These are phyloP conservation scores for Ephialtes manifestator DNA, from an alignment of 2,888 invertebrate genomes.

Conservation along the genomic window DNA sequence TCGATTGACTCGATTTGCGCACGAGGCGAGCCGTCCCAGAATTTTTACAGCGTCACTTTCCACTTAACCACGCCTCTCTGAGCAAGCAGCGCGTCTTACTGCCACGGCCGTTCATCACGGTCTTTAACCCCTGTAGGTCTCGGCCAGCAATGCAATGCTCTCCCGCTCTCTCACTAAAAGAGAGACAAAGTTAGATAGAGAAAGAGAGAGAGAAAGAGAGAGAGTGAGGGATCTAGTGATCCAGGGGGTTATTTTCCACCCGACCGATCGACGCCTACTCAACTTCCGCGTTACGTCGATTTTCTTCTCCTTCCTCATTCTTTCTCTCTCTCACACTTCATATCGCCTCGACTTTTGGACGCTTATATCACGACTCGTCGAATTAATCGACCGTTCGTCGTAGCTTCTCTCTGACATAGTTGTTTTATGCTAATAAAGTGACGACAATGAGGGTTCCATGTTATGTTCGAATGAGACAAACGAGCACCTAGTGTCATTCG, in stretches of 20 bases:
- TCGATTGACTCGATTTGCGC: slow-evolving; percentile 3
- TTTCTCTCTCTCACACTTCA: slow-evolving; percentile 17
- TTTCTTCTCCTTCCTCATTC: slow-evolving; percentile 32
- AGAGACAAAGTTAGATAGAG: too few species aligned
- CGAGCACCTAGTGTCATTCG: slow-evolving; percentile 40
- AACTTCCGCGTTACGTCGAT: slow-evolving; percentile 51
- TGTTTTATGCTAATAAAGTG: slow-evolving; percentile 77
- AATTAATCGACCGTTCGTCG: slow-evolving; percentile 73
- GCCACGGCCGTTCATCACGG: slow-evolving; percentile 54
- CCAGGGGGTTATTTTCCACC: slow-evolving; percentile 43
- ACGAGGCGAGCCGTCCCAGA: slow-evolving; percentile 1
- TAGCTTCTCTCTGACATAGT: slow-evolving; percentile 68
- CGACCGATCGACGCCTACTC: slow-evolving; percentile 55
- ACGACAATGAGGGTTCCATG: slow-evolving; percentile 50
- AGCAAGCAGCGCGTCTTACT: slow-evolving; percentile 1
- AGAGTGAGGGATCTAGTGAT: slow-evolving; percentile 29
- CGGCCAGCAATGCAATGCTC: slow-evolving; percentile 33
- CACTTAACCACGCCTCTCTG: slow-evolving; percentile 24
- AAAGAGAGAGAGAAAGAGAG: neutral
- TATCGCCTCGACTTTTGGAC: slow-evolving; percentile 56
- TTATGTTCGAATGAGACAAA: slow-evolving; percentile 57
- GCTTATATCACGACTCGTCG: slow-evolving; percentile 31
- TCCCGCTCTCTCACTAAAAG: slow-evolving; percentile 2
- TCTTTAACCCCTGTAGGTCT: slow-evolving; percentile 54
- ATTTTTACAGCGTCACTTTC: slow-evolving; percentile 23